phyloP scores from a whole-genome alignment of 2,113 vertebrate genomes.

The Pheucticus melanocephalus region DNA sequence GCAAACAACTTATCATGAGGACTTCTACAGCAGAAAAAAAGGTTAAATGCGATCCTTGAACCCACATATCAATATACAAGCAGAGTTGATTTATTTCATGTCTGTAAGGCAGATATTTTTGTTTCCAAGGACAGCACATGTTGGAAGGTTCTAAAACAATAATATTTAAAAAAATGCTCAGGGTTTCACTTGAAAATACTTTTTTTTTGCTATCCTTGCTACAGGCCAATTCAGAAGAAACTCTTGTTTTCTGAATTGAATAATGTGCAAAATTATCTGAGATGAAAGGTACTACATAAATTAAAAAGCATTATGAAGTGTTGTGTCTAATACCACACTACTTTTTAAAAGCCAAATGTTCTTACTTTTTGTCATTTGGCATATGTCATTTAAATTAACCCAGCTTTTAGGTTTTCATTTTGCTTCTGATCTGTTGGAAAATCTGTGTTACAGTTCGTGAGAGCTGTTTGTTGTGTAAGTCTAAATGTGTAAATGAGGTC shows the following conservation, averaged over 20 bases:
- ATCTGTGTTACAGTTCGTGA: background rate
- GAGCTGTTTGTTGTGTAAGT: background rate
- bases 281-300: background rate
- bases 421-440: background rate
- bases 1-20: background rate
- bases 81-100: background rate
- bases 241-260: background rate
- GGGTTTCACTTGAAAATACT: background rate
- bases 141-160: background rate
- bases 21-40: background rate
- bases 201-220: background rate
- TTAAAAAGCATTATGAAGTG: background rate
- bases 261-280: background rate
- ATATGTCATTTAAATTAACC: background rate
- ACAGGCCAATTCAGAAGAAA: background rate
- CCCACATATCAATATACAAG: background rate
- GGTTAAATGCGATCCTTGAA: background rate
- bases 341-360: background rate
- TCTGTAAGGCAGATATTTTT: background rate
- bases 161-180: background rate
- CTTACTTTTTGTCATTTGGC: background rate
- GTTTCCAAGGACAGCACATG: fast-evolving
- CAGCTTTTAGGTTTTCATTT: background rate
- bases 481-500: background rate
- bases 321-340: background rate